These are phyloP conservation scores for Platyrinchus mystaceus DNA, from an alignment of 2,797 vertebrate species.

Conservation along the genomic window DNA sequence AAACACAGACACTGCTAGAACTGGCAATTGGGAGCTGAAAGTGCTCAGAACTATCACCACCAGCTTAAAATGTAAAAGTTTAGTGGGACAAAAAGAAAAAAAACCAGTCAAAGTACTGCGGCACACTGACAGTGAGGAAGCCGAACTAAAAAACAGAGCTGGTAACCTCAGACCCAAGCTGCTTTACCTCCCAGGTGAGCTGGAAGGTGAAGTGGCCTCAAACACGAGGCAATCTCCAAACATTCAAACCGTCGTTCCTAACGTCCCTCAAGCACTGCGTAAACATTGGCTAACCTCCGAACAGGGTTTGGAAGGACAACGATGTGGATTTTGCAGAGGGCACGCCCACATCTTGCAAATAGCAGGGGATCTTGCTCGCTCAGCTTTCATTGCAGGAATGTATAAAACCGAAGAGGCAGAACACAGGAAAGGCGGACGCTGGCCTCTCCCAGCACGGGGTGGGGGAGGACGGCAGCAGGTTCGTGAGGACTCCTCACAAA, in stretches of 20 bases:
- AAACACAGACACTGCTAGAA: background rate
- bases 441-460: background rate
- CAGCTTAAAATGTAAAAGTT: background rate
- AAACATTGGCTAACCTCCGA: slow-evolving; percentile 34
- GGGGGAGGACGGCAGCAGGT: background rate
- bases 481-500: background rate
- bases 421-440: background rate
- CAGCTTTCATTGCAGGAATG: background rate
- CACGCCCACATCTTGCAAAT: slow-evolving; percentile 14
- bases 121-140: background rate
- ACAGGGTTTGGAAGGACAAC: background rate
- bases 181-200: slow-evolving; percentile 5
- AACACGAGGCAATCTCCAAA: background rate
- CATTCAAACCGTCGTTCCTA: background rate
- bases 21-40: background rate
- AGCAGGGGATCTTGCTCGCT: background rate
- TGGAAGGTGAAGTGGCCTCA: slow-evolving; percentile 2
- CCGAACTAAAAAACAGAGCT: background rate
- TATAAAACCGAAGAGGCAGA: background rate
- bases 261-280: background rate
- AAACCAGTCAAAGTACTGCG: background rate
- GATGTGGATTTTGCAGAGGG: background rate
- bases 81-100: background rate
- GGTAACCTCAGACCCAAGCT: background rate
- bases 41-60: background rate